Evolutionary conservation across 2,888 invertebrate genomes (phyloP).

Genomic region (Muscina levida): DNA sequence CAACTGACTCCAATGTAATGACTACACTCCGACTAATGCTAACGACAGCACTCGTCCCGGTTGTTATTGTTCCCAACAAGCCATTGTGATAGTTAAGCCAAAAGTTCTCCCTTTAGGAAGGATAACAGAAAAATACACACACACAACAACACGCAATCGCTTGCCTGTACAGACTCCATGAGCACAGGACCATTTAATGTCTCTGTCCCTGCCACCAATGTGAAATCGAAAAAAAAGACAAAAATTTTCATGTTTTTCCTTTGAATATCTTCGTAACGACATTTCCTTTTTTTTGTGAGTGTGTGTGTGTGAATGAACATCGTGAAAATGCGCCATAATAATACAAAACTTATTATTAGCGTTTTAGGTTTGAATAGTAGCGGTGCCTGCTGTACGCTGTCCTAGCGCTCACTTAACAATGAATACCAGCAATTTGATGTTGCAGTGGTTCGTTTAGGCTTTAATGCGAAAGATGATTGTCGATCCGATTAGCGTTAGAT

Average conservation of each 20-base stretch:
- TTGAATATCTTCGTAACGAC: neutral
- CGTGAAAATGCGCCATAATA: conserved; percentile 49
- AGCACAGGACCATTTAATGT: neutral
- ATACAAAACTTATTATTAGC: conserved; percentile 14
- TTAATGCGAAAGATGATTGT: conserved; percentile 46
- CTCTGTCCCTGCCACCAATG: neutral
- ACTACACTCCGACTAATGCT: conserved; percentile 47
- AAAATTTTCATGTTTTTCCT: too few species aligned
- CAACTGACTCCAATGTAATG: conserved; percentile 53
- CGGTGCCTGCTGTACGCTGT: neutral
- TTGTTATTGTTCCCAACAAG: conserved; percentile 52
- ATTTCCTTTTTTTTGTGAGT: too few species aligned
- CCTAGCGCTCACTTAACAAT: too few species aligned
- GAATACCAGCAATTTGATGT: too few species aligned
- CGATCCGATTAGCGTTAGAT: conserved; percentile 24
- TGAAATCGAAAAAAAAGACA: too few species aligned
- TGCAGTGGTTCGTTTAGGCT: too few species aligned
- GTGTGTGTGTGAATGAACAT: conserved; percentile 34
- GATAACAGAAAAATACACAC: conserved; percentile 8
- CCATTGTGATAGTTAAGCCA: conserved; percentile 50
- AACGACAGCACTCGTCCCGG: conserved; percentile 47
- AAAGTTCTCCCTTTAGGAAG: conserved; percentile 19
- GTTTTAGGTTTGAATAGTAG: neutral
- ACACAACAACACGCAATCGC: conserved; percentile 19
- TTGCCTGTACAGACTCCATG: conserved; percentile 1